Evolutionary conservation across 2,797 vertebrate genomes (phyloP).

Genomic region (Megalops cyprinoides): DNA sequence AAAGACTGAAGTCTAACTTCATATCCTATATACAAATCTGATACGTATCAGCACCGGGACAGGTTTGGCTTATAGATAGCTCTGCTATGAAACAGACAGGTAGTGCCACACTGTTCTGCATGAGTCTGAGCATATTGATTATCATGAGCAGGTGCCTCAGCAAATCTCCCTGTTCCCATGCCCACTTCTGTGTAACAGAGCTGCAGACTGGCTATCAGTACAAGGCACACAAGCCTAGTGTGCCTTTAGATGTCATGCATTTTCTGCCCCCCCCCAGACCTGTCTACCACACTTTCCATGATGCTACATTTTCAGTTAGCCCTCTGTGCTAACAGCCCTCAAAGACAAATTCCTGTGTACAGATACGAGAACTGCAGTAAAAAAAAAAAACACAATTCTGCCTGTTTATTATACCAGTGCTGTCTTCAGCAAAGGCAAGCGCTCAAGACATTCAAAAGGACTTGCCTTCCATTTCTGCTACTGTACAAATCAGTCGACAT

Average conservation of each 20-base stretch:
- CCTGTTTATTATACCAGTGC: background rate
- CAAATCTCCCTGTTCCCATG: background rate
- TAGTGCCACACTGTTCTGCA: background rate
- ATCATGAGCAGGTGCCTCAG: background rate
- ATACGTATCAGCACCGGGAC: background rate
- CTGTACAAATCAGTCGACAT: background rate
- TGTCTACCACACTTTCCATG: background rate
- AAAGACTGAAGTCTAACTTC: background rate
- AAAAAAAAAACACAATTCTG: background rate
- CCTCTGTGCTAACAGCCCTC: background rate
- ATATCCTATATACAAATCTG: background rate
- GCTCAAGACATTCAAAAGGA: background rate
- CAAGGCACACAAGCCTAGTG: too few relatives aligned
- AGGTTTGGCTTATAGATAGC: background rate
- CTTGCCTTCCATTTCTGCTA: background rate
- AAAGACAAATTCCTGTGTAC: background rate
- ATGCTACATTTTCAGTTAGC: constrained; percentile 1
- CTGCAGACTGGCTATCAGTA: background rate
- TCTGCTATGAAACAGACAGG: background rate
- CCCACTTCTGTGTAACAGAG: background rate
- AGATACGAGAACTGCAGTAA: background rate
- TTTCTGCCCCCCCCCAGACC: background rate
- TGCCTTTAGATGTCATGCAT: background rate
- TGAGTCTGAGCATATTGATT: background rate
- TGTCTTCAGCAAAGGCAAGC: background rate